These are phyloP conservation scores for Menidia menidia DNA, from an alignment of 2,797 vertebrate species.

Conservation along the genomic window DNA sequence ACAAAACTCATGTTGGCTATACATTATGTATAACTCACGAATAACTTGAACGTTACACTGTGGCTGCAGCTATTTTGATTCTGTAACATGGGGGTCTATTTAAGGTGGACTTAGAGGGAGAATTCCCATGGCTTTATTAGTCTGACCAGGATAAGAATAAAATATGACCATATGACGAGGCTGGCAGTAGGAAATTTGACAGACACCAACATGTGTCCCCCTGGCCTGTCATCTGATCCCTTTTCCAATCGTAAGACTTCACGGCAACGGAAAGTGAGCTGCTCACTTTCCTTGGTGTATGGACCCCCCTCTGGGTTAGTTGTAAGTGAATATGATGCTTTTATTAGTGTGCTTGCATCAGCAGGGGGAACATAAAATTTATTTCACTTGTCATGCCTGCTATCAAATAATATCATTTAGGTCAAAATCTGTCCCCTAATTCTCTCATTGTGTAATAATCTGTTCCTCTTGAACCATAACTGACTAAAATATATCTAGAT, in stretches of 20 bases:
- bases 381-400: slow-evolving; percentile 23
- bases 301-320: slow-evolving; percentile 70
- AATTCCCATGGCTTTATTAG: slow-evolving; percentile 69
- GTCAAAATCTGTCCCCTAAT: neutral
- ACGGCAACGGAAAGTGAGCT: slow-evolving; percentile 84
- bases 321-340: slow-evolving; percentile 80
- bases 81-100: slow-evolving; percentile 55
- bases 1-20: neutral
- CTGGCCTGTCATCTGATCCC: slow-evolving; percentile 88
- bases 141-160: slow-evolving; percentile 75
- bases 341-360: slow-evolving; percentile 76
- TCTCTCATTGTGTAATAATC: neutral
- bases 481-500: neutral
- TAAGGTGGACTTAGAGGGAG: slow-evolving; percentile 60
- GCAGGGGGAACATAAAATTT: slow-evolving; percentile 37
- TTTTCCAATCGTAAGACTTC: slow-evolving; percentile 80
- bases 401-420: slow-evolving; percentile 14
- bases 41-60: slow-evolving; percentile 37
- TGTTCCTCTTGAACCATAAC: neutral
- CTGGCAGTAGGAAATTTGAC: slow-evolving; percentile 90
- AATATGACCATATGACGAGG: slow-evolving; percentile 84
- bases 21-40: slow-evolving; percentile 5
- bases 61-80: slow-evolving; percentile 60
- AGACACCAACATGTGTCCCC: slow-evolving; percentile 92
- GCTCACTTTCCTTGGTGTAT: slow-evolving; percentile 80